Percentiles rank a stretch among this genome's conserved stretches.
Conservation (phyloP, 2,113 vertebrate species). For the Onychostruthus taczanowskii region DNA sequence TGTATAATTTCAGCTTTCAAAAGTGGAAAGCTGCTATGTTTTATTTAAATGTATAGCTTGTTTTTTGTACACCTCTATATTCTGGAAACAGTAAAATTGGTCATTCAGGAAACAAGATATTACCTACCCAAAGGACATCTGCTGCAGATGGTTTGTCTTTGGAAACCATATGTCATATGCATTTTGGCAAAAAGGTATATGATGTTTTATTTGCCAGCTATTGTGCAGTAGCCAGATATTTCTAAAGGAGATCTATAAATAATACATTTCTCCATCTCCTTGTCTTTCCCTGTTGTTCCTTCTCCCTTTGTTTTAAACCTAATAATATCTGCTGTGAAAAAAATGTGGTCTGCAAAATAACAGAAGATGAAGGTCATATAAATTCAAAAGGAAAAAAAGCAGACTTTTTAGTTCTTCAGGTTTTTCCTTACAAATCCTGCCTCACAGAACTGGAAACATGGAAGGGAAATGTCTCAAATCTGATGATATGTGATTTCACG, state of each 20-base stretch:
- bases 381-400: neutral
- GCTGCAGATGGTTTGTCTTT: conserved; percentile 34
- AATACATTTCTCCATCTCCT: neutral
- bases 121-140: neutral
- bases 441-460: neutral
- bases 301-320: neutral
- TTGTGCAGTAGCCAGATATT: neutral
- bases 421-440: neutral
- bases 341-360: neutral
- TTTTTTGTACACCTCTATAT: neutral
- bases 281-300: neutral
- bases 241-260: conserved; percentile 5
- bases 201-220: conserved; percentile 4
- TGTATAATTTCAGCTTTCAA: neutral
- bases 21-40: neutral
- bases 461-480: neutral
- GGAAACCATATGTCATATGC: neutral
- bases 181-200: conserved; percentile 34
- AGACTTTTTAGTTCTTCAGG: neutral
- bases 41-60: neutral
- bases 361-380: neutral
- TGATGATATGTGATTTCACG: neutral
- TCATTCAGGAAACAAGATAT: neutral
- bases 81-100: neutral
- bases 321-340: neutral